A percentile compares a stretch with the other conserved stretches of the same genome.
phyloP scores from a whole-genome alignment of 1,140 invertebrate species.

The Eubasilissa regina region DNA sequence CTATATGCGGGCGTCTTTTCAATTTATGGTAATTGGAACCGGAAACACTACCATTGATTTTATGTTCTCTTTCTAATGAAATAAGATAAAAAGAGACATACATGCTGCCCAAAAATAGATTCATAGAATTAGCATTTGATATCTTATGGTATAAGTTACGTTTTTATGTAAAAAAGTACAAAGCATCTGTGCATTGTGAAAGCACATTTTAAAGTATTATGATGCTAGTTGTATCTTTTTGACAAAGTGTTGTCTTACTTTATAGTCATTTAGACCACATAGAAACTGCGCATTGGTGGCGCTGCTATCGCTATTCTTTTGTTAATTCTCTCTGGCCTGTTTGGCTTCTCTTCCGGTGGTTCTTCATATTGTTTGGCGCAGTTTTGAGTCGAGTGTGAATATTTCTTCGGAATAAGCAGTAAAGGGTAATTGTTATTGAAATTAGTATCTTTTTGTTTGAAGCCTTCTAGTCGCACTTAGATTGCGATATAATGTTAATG shows the following conservation, averaged over 20 bases:
- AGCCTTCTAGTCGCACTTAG: neutral
- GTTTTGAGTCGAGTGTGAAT: conserved; percentile 28
- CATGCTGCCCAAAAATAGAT: too few species aligned
- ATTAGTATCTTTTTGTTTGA: neutral
- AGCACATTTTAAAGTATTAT: too few species aligned
- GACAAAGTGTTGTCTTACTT: too few species aligned
- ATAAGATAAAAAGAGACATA: neutral
- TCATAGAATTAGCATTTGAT: too few species aligned
- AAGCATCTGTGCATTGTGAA: too few species aligned
- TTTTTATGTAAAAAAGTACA: too few species aligned
- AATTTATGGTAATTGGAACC: conserved; percentile 26
- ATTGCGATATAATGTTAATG: conserved; percentile 3
- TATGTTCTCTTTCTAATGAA: neutral
- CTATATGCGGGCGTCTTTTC: neutral
- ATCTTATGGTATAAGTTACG: too few species aligned
- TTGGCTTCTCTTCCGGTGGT: conserved; percentile 23
- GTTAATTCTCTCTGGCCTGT: neutral
- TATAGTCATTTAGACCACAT: too few species aligned
- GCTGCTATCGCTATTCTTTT: neutral
- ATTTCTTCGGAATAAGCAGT: conserved; percentile 21
- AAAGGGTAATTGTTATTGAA: conserved; percentile 20
- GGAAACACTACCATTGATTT: conserved; percentile 17
- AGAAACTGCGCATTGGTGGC: neutral
- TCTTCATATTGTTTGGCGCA: conserved; percentile 5
- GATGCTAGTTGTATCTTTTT: too few species aligned